These are phyloP conservation scores for Tromatobia lineatoria DNA, from an alignment of 2,888 invertebrate species.

Conservation along the genomic window DNA sequence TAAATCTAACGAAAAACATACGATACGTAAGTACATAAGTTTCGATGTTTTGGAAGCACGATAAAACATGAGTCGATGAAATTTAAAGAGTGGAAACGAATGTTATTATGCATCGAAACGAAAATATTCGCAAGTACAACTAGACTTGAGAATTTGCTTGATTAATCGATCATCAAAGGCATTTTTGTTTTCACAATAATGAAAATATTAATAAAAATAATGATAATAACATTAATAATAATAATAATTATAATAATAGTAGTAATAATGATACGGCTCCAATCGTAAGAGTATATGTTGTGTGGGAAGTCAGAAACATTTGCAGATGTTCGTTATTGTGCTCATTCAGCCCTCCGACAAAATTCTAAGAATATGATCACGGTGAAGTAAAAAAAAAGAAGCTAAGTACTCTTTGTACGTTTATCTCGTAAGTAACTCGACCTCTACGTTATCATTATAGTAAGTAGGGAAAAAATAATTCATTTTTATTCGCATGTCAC, in stretches of 20 bases:
- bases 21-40: constrained; percentile 76
- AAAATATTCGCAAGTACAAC: constrained; percentile 46
- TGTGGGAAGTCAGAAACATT: constrained; percentile 46
- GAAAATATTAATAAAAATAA: constrained; percentile 27
- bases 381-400: constrained; percentile 45
- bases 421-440: constrained; percentile 52
- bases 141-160: constrained; percentile 46
- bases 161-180: constrained; percentile 11
- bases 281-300: constrained; percentile 38
- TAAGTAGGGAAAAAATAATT: constrained; percentile 60
- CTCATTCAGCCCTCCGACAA: constrained; percentile 32
- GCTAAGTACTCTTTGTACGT: constrained; percentile 63
- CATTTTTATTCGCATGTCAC: constrained; percentile 9
- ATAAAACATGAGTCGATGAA: constrained; percentile 57
- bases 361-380: constrained; percentile 29
- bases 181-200: constrained; percentile 19
- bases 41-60: constrained; percentile 75
- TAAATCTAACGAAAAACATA: constrained; percentile 76
- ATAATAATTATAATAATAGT: constrained; percentile 13
- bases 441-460: constrained; percentile 50
- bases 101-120: constrained; percentile 27
- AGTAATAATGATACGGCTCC: constrained; percentile 18
- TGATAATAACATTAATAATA: constrained; percentile 19
- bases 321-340: constrained; percentile 48
- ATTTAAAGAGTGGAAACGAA: constrained; percentile 19